phyloP scores from a whole-genome alignment of 1,140 invertebrate species.

The Arion vulgaris region DNA sequence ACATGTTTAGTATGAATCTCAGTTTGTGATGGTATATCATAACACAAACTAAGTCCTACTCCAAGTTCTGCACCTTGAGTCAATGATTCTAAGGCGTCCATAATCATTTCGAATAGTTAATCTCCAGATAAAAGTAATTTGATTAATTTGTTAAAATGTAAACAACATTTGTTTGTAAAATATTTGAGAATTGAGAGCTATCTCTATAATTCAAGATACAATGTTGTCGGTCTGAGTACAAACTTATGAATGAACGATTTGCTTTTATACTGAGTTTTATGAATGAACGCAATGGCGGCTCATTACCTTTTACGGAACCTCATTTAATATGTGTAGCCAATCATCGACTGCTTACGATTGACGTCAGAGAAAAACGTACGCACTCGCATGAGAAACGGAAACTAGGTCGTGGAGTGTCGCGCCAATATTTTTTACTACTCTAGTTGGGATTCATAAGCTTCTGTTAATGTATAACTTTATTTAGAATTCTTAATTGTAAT shows the following conservation, averaged over 20 bases:
- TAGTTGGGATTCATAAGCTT: background rate
- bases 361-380: slow-evolving; percentile 64
- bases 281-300: slow-evolving; percentile 76
- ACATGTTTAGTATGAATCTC: slow-evolving; percentile 55
- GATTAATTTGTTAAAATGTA: background rate
- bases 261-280: slow-evolving; percentile 74
- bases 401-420: background rate
- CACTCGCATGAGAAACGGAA: slow-evolving; percentile 22
- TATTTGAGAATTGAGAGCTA: slow-evolving; percentile 32
- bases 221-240: slow-evolving; percentile 69
- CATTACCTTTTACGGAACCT: slow-evolving; percentile 73
- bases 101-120: slow-evolving; percentile 82
- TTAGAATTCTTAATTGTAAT: background rate
- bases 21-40: slow-evolving; percentile 57
- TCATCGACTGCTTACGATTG: slow-evolving; percentile 54
- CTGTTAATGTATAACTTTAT: background rate
- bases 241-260: slow-evolving; percentile 64
- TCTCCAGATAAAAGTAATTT: background rate
- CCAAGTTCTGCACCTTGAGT: slow-evolving; percentile 72
- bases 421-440: background rate
- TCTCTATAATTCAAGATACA: no score
- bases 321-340: slow-evolving; percentile 71
- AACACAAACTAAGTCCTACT: slow-evolving; percentile 72
- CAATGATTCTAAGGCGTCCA: slow-evolving; percentile 89
- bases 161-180: background rate